These are phyloP conservation scores for Ariopsis seemanni DNA, from an alignment of 2,113 vertebrate species.

Conservation along the genomic window DNA sequence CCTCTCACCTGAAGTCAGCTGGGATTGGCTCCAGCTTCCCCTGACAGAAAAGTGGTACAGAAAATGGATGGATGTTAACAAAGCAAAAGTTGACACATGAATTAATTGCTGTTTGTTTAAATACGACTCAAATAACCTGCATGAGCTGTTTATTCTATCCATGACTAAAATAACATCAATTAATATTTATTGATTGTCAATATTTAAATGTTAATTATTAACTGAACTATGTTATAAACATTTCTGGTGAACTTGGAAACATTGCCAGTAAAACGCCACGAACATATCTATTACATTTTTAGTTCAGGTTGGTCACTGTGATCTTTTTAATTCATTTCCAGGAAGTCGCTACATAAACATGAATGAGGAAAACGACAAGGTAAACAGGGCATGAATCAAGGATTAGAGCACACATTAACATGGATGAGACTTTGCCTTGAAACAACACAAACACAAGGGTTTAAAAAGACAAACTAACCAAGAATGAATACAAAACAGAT, in stretches of 20 bases:
- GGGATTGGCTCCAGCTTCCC: no score
- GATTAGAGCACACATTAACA: background rate
- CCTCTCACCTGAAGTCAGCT: no score
- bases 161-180: background rate
- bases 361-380: background rate
- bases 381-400: background rate
- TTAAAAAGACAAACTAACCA: background rate
- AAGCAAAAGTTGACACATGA: background rate
- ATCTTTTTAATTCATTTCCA: background rate
- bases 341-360: background rate
- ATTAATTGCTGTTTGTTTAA: background rate
- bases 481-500: background rate
- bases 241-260: background rate
- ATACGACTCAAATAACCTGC: background rate
- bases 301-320: background rate
- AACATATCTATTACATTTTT: background rate
- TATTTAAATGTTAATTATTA: background rate
- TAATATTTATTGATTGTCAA: background rate
- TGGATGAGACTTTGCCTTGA: background rate
- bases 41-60: no score
- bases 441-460: background rate
- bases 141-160: background rate
- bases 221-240: background rate
- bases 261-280: background rate
- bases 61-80: background rate